Evolutionary conservation across 2,113 vertebrate species (phyloP).

Genomic region (Hippolais icterina): DNA sequence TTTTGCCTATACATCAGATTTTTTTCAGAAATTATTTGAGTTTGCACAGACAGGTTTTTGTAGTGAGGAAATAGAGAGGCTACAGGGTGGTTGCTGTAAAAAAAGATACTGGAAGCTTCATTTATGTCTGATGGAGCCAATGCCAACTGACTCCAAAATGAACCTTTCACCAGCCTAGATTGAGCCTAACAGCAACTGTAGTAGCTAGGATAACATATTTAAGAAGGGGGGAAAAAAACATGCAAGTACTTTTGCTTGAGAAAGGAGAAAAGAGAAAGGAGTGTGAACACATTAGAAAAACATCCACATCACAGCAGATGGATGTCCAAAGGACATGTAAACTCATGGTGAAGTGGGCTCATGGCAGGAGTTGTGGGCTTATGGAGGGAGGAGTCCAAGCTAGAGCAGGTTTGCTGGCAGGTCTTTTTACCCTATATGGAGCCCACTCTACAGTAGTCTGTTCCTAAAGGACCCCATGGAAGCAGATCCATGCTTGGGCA

Average conservation of each 20-base stretch:
- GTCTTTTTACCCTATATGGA: neutral
- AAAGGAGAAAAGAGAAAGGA: neutral
- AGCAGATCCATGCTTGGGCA: neutral
- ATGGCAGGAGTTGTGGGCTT: neutral
- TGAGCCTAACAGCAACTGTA: neutral
- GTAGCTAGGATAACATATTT: neutral
- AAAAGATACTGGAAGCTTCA: neutral
- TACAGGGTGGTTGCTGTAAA: neutral
- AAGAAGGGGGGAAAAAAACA: accelerated
- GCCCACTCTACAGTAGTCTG: neutral
- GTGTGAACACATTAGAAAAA: neutral
- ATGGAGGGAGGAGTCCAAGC: accelerated
- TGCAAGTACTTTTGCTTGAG: neutral
- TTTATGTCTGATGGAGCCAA: neutral
- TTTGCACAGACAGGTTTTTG: neutral
- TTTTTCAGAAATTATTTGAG: neutral
- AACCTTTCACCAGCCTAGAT: accelerated
- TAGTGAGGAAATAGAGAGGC: too few relatives aligned
- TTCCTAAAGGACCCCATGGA: neutral
- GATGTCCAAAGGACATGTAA: neutral
- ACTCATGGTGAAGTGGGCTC: neutral
- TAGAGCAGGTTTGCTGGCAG: neutral
- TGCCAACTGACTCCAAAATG: neutral
- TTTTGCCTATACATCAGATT: neutral
- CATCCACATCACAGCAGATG: neutral